These are phyloP conservation scores for Synergus japonicus DNA, from an alignment of 2,888 invertebrate genomes.

Conservation along the genomic window DNA sequence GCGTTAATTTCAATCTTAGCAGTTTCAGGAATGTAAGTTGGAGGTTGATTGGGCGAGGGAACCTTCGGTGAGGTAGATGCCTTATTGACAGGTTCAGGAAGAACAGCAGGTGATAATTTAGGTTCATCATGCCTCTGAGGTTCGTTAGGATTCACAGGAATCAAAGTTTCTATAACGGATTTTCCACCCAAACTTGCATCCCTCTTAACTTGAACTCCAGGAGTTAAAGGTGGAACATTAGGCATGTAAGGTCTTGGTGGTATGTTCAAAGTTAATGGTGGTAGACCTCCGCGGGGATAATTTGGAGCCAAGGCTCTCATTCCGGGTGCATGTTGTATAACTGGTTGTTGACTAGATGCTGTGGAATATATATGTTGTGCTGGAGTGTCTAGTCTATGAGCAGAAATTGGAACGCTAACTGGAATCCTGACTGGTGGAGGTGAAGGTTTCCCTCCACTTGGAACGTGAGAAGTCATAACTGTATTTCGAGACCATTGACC, in stretches of 20 bases:
- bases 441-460: conserved; percentile 62
- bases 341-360: conserved; percentile 73
- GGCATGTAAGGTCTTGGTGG: conserved; percentile 74
- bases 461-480: conserved; percentile 62
- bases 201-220: conserved; percentile 67
- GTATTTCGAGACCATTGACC: conserved; percentile 72
- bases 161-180: conserved; percentile 73
- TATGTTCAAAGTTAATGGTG: conserved; percentile 72
- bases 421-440: conserved; percentile 68
- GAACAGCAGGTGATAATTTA: conserved; percentile 71
- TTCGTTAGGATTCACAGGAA: conserved; percentile 69
- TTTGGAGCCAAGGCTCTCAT: conserved; percentile 72
- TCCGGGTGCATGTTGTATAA: conserved; percentile 75
- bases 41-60: conserved; percentile 75
- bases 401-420: conserved; percentile 71
- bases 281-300: conserved; percentile 73
- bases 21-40: conserved; percentile 75
- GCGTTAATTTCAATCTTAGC: conserved; percentile 74
- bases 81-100: conserved; percentile 72
- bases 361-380: conserved; percentile 73
- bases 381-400: conserved; percentile 68
- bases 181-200: conserved; percentile 64
- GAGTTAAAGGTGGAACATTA: conserved; percentile 64
- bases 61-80: conserved; percentile 75
- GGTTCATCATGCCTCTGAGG: conserved; percentile 69